A percentile compares a stretch with the other conserved stretches of the same genome.
Evolutionary conservation across 2,113 vertebrate genomes (phyloP).

Genomic region (Pangasianodon gigas): DNA sequence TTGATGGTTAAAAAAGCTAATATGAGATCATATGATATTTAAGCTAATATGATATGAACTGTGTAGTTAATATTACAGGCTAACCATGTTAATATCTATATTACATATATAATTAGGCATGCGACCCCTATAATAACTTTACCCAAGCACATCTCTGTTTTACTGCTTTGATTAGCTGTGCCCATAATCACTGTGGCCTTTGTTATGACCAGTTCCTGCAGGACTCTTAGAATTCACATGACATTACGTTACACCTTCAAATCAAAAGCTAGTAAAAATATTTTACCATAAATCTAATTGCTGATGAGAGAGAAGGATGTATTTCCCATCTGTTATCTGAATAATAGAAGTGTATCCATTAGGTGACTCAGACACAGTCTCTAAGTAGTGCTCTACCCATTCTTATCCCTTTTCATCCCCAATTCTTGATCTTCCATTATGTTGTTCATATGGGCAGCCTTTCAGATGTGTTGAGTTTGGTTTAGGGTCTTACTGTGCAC

Average conservation of each 20-base stretch:
- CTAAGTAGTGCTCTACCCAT: conserved; percentile 8
- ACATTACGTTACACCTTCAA: background rate
- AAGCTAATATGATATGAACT: background rate
- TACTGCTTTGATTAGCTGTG: background rate
- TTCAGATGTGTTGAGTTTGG: background rate
- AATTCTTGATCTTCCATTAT: conserved; percentile 38
- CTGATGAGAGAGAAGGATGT: conserved; percentile 32
- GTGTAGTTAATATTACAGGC: background rate
- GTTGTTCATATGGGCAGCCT: conserved; percentile 18
- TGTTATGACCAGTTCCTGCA: background rate
- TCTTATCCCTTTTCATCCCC: conserved; percentile 19
- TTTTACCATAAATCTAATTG: conserved; percentile 27
- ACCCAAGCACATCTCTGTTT: background rate
- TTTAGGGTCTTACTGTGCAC: conserved; percentile 17
- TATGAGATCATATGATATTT: background rate
- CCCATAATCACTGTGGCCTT: background rate
- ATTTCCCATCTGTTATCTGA: background rate
- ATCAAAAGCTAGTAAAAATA: conserved; percentile 13
- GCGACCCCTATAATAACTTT: background rate
- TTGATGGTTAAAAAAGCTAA: background rate
- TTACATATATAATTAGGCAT: background rate
- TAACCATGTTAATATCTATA: background rate
- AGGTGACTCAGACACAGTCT: conserved; percentile 24
- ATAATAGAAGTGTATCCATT: conserved; percentile 50
- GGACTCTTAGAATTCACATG: background rate